Evolutionary conservation across 2,888 invertebrate species (phyloP), one percentile per base, ranked within the genome.

Genomic region (Theretra japonica): DNA sequence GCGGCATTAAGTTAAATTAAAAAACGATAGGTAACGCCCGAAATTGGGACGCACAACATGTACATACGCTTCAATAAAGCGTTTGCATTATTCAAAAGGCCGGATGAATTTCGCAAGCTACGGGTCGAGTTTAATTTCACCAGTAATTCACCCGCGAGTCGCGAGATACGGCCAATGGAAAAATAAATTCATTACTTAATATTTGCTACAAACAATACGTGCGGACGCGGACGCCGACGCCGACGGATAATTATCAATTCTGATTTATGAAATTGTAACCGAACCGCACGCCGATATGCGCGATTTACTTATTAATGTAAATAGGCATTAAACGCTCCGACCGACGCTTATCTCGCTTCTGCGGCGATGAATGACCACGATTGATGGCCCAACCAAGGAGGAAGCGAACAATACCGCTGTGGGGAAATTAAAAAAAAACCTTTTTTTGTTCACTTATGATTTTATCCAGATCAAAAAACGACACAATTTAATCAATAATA

Each of bases 1-100:
- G n/a, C 33, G 62, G 33, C 21, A 62, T 62, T 62, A 62, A 65
- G 30, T 62, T 70, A 80, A 83, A 83, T 83, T 84, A 83, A 82
- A 88, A 62, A 84, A 85, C 82, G 84, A 85, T 82, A 83, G 77
- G 48, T 65, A 65, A 48, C 65, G 23, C 41, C 48, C 65, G 48
- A 65, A 48, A 57, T 70, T 53, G 25, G 62, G 60, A 70, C 73
- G 53, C 65, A 70, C 76, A 75, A 71, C 73, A 73, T 84, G 82
- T 82, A 81, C 86, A 82, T 86, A 85, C 85, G 78, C 80, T 84
- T 83, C 88, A 90, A 92, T 91, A 90, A 89, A 88, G 86, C 85
- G 83, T 88, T 88, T 93, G 89, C 90, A 92, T 93, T 90, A 92
- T 93, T 92, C 91, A 93, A 90, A 90, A 90, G 88, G 85, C 84